phyloP scores from a whole-genome alignment of 2,113 vertebrate genomes.

The Talpa occidentalis region DNA sequence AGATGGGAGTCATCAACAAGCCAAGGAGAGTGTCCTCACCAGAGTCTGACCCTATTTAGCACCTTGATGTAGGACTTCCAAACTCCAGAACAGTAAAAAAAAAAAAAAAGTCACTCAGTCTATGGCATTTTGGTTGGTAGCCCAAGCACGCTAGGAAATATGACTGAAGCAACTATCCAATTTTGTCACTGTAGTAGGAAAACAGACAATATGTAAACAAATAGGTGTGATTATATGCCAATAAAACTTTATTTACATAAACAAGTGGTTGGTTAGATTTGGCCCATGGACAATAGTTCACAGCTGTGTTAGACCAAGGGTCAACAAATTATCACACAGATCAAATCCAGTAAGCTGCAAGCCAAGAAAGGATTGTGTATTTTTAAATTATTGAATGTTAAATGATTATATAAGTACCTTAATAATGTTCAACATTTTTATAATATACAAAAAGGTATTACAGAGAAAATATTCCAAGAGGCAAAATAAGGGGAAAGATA shows the following conservation, averaged over 20 bases:
- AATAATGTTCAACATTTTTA: not conserved
- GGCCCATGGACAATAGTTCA: not conserved
- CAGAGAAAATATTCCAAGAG: not conserved
- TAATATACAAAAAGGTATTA: not conserved
- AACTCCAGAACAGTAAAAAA: not conserved
- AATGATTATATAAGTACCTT: not conserved
- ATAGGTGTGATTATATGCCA: not conserved
- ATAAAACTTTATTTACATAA: conserved; percentile 45
- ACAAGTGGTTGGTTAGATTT: not conserved
- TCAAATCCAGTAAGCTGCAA: not conserved
- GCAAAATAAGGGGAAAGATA: not conserved
- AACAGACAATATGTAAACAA: not conserved
- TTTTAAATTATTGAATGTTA: not conserved
- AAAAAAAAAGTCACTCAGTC: not conserved
- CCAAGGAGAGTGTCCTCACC: not conserved
- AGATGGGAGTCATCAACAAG: not conserved
- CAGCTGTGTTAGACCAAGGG: not conserved
- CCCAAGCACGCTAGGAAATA: not conserved
- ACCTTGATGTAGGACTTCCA: not conserved
- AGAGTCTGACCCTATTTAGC: not conserved
- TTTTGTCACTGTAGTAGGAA: not conserved
- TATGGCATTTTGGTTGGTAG: not conserved
- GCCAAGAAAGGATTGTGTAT: not conserved
- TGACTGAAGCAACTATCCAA: not conserved
- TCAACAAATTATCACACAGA: not conserved